Conservation (phyloP, 2,797 vertebrate genomes). For the Syndactyla subalaris region DNA sequence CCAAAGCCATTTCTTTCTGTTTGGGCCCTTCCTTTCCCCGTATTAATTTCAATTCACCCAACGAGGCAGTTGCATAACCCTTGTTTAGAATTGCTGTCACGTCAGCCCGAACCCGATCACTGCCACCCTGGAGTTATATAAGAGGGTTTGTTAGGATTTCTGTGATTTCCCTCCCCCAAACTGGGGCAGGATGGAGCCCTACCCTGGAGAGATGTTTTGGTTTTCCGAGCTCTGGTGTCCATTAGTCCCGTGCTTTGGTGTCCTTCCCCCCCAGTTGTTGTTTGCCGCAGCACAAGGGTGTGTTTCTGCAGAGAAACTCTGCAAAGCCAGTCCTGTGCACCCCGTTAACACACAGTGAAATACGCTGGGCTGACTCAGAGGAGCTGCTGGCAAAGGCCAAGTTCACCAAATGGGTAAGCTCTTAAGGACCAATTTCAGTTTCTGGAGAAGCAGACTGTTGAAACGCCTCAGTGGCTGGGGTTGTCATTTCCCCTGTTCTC, state of each 20-base stretch:
- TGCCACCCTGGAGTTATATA: conserved; percentile 31
- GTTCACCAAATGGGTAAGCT: background rate
- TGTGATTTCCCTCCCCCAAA: conserved; percentile 10
- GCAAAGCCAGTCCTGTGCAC: background rate
- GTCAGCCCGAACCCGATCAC: conserved; percentile 19
- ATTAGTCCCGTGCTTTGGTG: background rate
- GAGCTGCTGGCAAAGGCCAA: background rate
- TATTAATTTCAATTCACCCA: conserved; percentile 65
- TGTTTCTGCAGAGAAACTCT: background rate
- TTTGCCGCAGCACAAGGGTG: background rate
- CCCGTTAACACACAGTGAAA: background rate
- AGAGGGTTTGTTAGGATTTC: conserved; percentile 27
- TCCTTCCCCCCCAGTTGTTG: background rate
- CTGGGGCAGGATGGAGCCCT: conserved; percentile 19
- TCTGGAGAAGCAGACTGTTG: background rate
- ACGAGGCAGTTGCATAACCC: conserved; percentile 52
- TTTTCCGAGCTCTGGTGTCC: conserved; percentile 35
- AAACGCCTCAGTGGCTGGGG: background rate
- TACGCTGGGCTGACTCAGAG: background rate
- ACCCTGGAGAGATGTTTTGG: conserved; percentile 17
- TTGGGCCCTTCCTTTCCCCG: background rate
- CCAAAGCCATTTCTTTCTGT: background rate
- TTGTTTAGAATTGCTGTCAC: conserved; percentile 66
- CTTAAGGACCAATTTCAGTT: background rate
- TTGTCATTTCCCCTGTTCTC: background rate